A percentile compares a stretch with the other conserved stretches of the same genome.
These are phyloP conservation scores for Micromys minutus DNA, from an alignment of 2,113 vertebrate genomes.

Conservation along the genomic window DNA sequence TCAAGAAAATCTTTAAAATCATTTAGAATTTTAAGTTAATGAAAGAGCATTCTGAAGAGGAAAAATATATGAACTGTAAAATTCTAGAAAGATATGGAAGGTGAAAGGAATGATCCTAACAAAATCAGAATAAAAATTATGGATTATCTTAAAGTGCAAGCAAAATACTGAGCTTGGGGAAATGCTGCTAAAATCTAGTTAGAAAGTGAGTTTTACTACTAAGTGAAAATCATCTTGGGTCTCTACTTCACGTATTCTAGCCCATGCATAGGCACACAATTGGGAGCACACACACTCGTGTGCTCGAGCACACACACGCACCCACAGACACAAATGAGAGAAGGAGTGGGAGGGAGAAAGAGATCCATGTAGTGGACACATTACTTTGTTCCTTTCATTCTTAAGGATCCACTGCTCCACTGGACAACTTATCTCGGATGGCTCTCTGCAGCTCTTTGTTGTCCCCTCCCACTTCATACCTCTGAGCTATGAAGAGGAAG, in stretches of 20 bases:
- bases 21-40: background rate
- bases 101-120: constrained; percentile 30
- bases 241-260: constrained; percentile 45
- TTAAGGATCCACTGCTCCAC: constrained; percentile 68
- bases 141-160: constrained; percentile 58
- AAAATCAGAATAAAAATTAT: constrained; percentile 30
- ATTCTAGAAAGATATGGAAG: background rate
- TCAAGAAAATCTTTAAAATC: background rate
- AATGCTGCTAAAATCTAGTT: constrained; percentile 75
- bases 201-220: background rate
- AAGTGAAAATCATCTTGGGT: constrained; percentile 76
- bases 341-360: background rate
- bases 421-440: background rate
- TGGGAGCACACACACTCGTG: no score
- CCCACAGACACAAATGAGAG: no score
- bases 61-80: constrained; percentile 2
- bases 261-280: background rate
- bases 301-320: background rate
- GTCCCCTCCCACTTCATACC: constrained; percentile 48
- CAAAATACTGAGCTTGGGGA: constrained; percentile 66
- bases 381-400: constrained; percentile 72
- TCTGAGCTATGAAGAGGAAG: constrained; percentile 76
- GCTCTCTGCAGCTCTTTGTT: constrained; percentile 27
- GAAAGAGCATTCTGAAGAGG: constrained; percentile 38
- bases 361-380: constrained; percentile 56